These are phyloP conservation scores for Dryobota labecula DNA, from an alignment of 2,888 invertebrate species.

Conservation along the genomic window DNA sequence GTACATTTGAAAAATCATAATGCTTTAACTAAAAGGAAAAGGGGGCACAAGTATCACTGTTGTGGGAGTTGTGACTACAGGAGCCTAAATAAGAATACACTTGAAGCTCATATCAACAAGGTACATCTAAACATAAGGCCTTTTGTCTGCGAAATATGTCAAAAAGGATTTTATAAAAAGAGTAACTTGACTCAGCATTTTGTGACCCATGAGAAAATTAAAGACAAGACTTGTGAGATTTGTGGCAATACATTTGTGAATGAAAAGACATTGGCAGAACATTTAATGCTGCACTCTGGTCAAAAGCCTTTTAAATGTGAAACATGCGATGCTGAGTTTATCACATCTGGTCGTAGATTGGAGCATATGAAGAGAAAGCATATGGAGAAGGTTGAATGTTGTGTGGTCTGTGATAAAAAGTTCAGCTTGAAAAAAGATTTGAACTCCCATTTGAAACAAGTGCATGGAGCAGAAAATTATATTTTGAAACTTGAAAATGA, in stretches of 20 bases:
- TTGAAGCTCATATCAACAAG: constrained; percentile 80
- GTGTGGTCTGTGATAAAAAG: constrained; percentile 77
- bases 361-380: constrained; percentile 81
- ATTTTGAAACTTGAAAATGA: constrained; percentile 39
- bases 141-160: constrained; percentile 73
- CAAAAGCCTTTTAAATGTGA: constrained; percentile 77
- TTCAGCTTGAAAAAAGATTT: constrained; percentile 80
- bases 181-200: constrained; percentile 77
- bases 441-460: constrained; percentile 76
- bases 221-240: constrained; percentile 76
- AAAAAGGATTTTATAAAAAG: constrained; percentile 79
- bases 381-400: constrained; percentile 72
- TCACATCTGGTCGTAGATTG: constrained; percentile 76
- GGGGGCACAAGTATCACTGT: constrained; percentile 59
- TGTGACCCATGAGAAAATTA: constrained; percentile 69
- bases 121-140: constrained; percentile 75
- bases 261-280: constrained; percentile 76
- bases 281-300: constrained; percentile 77
- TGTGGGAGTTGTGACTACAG: constrained; percentile 74
- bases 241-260: constrained; percentile 77
- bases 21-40: constrained; percentile 55
- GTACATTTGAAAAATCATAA: constrained; percentile 70
- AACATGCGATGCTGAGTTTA: constrained; percentile 74
- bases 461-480: constrained; percentile 65
- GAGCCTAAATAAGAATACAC: constrained; percentile 71